Conservation (phyloP, 2,888 invertebrate species). For the Drosophila histrio region DNA sequence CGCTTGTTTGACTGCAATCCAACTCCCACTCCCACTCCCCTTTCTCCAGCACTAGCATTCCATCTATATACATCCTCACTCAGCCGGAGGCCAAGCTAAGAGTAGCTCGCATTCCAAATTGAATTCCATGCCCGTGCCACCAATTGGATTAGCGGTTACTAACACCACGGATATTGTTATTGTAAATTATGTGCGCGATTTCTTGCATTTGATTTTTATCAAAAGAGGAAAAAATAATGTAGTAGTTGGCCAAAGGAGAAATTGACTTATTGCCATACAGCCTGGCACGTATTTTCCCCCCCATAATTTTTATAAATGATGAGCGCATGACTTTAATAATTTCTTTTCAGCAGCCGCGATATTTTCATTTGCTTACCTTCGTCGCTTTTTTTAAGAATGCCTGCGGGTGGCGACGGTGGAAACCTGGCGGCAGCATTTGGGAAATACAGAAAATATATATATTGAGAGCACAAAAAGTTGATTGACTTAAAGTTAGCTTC, state of each 20-base stretch:
- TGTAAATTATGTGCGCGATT: constrained; percentile 77
- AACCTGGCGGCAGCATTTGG: constrained; percentile 69
- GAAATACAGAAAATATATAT: constrained; percentile 35
- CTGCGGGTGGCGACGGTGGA: constrained; percentile 83
- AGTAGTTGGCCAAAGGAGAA: constrained; percentile 60
- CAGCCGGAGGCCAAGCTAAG: constrained; percentile 50
- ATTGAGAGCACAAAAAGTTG: constrained; percentile 52
- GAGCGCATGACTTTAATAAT: constrained; percentile 62
- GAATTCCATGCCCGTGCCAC: constrained; percentile 67
- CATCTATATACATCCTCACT: not conserved
- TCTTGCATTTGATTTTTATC: constrained; percentile 59
- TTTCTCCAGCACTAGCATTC: not conserved
- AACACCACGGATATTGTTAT: constrained; percentile 77
- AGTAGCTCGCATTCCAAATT: constrained; percentile 61
- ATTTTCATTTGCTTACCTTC: constrained; percentile 80
- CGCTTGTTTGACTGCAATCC: constrained; percentile 67
- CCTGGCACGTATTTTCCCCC: constrained; percentile 20
- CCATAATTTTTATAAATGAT: constrained; percentile 81
- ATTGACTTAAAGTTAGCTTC: constrained; percentile 71
- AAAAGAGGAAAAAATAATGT: constrained; percentile 1
- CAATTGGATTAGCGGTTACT: constrained; percentile 82
- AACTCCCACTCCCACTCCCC: not conserved
- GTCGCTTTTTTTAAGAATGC: constrained; percentile 83
- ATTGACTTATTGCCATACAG: constrained; percentile 77
- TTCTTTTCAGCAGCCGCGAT: constrained; percentile 39